Evolutionary conservation across 2,888 invertebrate genomes (phyloP).

Genomic region (Acleris emargana): DNA sequence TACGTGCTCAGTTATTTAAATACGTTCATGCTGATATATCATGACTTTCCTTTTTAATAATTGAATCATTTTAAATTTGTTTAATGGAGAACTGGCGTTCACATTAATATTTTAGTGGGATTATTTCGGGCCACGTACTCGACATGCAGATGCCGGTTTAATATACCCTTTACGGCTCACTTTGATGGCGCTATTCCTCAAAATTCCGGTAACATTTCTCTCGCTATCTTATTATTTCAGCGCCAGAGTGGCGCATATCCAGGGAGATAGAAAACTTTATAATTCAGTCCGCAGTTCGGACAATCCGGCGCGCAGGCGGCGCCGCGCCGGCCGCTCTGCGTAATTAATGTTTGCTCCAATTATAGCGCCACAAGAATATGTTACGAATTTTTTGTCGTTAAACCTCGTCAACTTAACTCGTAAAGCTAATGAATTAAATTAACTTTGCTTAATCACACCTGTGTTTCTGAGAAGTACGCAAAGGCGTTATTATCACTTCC

Average conservation of each 20-base stretch:
- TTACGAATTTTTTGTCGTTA: constrained; percentile 36
- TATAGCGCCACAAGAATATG: constrained; percentile 55
- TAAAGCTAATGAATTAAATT: constrained; percentile 21
- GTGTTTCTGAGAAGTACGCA: neutral
- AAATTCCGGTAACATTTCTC: constrained; percentile 34
- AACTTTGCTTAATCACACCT: constrained; percentile 22
- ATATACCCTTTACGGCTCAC: constrained; percentile 35
- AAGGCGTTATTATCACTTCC: neutral
- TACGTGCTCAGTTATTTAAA: neutral
- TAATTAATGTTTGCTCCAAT: constrained; percentile 71
- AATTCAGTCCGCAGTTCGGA: constrained; percentile 37
- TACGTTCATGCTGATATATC: constrained; percentile 16
- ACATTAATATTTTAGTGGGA: constrained; percentile 36
- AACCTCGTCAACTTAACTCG: constrained; percentile 29
- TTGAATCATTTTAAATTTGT: constrained; percentile 24
- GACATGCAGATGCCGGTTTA: constrained; percentile 30
- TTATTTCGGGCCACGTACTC: constrained; percentile 32
- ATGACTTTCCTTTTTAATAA: constrained; percentile 22
- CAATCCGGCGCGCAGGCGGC: constrained; percentile 33
- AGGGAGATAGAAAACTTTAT: constrained; percentile 38
- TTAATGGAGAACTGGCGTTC: constrained; percentile 18
- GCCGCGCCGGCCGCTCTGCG: constrained; percentile 49
- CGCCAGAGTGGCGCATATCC: constrained; percentile 31
- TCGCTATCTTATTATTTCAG: constrained; percentile 37
- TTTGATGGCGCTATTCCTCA: constrained; percentile 34